phyloP scores from a whole-genome alignment of 1,140 invertebrate genomes.

The Zaprionus capensis region DNA sequence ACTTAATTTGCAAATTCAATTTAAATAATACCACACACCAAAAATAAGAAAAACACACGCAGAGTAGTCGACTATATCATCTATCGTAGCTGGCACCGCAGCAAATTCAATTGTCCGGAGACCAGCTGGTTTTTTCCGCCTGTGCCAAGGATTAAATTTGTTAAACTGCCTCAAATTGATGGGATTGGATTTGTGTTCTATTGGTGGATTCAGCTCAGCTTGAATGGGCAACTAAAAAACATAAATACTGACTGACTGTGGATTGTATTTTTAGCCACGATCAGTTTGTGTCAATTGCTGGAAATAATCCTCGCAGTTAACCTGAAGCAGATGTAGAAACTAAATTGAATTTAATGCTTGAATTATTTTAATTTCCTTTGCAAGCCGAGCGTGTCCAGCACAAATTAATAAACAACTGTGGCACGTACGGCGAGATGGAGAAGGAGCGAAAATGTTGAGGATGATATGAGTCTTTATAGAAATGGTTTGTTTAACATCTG shows the following conservation, averaged over 20 bases:
- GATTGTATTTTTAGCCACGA: constrained; percentile 1
- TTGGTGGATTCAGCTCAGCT: constrained; percentile 6
- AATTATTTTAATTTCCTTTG: constrained; percentile 76
- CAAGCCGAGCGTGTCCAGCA: constrained; percentile 60
- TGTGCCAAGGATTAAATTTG: constrained; percentile 46
- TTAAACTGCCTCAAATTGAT: constrained; percentile 42
- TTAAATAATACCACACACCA: constrained; percentile 68
- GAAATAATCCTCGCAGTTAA: background rate
- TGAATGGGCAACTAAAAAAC: background rate
- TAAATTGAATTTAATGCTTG: constrained; percentile 73
- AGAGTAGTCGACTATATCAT: constrained; percentile 2
- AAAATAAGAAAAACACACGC: constrained; percentile 39
- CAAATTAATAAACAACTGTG: constrained; percentile 39
- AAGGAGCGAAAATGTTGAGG: background rate
- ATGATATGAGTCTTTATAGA: constrained; percentile 39
- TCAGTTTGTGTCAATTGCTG: background rate
- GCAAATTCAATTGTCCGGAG: constrained; percentile 66
- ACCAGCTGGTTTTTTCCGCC: constrained; percentile 38
- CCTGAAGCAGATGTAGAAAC: constrained; percentile 40
- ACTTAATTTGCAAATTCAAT: constrained; percentile 81
- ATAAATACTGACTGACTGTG: background rate
- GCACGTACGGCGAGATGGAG: constrained; percentile 23
- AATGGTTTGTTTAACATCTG: background rate
- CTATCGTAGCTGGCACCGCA: constrained; percentile 14
- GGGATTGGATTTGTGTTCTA: constrained; percentile 36